A percentile compares a stretch with the other conserved stretches of the same genome.
These are phyloP conservation scores for Orussus abietinus DNA, from an alignment of 1,140 invertebrate genomes.

Conservation along the genomic window DNA sequence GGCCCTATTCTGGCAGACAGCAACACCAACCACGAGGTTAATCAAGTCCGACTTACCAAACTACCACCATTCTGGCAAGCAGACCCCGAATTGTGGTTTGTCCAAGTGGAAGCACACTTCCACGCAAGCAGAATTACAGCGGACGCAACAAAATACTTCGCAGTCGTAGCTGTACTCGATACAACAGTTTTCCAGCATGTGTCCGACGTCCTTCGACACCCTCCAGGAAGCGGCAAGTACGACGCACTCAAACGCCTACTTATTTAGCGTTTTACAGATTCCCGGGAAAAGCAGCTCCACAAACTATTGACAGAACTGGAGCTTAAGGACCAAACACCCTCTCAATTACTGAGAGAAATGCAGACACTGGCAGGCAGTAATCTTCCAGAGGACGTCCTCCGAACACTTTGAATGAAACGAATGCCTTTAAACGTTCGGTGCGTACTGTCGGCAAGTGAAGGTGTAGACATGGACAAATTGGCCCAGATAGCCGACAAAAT, in stretches of 20 bases:
- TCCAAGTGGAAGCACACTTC: conserved; percentile 2
- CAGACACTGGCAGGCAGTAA: neutral
- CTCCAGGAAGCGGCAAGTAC: neutral
- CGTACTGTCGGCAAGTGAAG: neutral
- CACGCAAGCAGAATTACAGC: no score
- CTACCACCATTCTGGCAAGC: neutral
- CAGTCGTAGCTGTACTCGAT: neutral
- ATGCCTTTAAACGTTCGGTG: conserved; percentile 5
- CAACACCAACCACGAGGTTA: no score
- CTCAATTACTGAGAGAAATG: conserved; percentile 1
- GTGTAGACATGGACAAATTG: no score
- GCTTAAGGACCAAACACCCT: neutral
- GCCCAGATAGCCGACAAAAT: no score
- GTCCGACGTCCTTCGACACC: neutral
- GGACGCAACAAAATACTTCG: no score
- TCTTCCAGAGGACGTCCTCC: conserved; percentile 1
- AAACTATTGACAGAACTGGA: conserved; percentile 4
- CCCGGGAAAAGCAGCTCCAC: neutral
- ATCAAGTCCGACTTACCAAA: neutral
- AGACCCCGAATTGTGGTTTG: conserved; percentile 2
- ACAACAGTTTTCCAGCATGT: neutral
- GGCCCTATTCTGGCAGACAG: no score
- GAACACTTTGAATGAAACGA: conserved; percentile 6
- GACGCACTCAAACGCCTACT: neutral
- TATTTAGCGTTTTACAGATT: conserved; percentile 1